phyloP scores from a whole-genome alignment of 2,113 vertebrate genomes.

The Peromyscus leucopus region DNA sequence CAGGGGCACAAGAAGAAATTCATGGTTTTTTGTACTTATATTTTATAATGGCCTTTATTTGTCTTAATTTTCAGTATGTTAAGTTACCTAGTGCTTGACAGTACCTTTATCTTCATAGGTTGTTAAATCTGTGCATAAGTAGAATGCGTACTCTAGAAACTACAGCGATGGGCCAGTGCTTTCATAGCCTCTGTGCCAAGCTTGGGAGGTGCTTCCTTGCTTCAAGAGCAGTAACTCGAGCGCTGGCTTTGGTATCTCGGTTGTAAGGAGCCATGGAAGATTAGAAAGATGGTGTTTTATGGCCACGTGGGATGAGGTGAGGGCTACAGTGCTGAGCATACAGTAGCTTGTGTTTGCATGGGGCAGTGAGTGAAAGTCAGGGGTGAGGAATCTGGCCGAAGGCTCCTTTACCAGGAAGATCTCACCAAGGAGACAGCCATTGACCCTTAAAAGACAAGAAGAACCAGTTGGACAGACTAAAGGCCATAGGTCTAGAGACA shows the following conservation, averaged over 20 bases:
- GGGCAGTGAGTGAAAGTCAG: slow-evolving; percentile 2
- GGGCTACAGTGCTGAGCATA: not conserved
- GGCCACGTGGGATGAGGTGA: not conserved
- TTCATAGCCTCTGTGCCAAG: not conserved
- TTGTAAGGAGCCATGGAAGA: not conserved
- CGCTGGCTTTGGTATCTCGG: slow-evolving; percentile 8
- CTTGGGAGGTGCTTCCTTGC: not conserved
- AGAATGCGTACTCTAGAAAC: slow-evolving; percentile 7
- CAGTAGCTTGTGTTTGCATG: not conserved
- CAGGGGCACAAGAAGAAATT: slow-evolving; percentile 8
- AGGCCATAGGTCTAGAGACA: not conserved
- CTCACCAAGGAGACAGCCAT: not conserved
- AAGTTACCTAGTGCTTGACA: slow-evolving; percentile 24
- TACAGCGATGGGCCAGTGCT: not conserved
- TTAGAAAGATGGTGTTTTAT: not conserved
- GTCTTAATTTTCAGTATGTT: slow-evolving; percentile 48
- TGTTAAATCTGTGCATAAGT: not conserved
- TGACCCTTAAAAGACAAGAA: slow-evolving; percentile 7
- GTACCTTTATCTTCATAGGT: not conserved
- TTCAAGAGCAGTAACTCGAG: not conserved
- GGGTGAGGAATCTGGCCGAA: not conserved
- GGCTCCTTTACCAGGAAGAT: not conserved
- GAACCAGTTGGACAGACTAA: not conserved
- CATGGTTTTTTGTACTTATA: not conserved
- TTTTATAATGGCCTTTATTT: not conserved